Percentiles rank a stretch among this genome's conserved stretches.
phyloP scores from a whole-genome alignment of 2,113 vertebrate species.

The Australoheros scitulus region DNA sequence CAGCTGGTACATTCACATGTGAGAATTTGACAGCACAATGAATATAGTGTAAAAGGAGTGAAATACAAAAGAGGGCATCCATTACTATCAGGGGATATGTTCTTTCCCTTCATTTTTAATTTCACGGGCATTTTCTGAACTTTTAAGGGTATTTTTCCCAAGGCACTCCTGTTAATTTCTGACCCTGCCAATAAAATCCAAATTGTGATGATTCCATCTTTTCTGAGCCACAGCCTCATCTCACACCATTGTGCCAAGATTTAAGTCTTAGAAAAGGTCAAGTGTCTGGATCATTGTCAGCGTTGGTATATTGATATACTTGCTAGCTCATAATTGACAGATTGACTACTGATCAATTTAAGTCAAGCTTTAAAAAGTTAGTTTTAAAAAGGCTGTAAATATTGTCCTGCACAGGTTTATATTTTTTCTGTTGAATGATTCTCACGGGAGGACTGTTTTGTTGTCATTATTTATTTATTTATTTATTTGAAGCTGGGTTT shows the following conservation, averaged over 20 bases:
- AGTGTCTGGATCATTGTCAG: conserved; percentile 66
- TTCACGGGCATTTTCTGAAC: conserved; percentile 55
- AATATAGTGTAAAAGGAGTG: conserved; percentile 32
- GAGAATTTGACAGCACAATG: conserved; percentile 59
- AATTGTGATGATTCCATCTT: conserved; percentile 64
- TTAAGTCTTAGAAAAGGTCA: conserved; percentile 78
- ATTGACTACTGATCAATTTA: conserved; percentile 53
- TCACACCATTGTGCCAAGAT: conserved; percentile 53
- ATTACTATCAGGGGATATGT: conserved; percentile 24
- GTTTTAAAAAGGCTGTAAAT: neutral
- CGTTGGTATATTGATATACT: conserved; percentile 74
- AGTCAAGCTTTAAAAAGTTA: neutral
- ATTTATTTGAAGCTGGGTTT: neutral
- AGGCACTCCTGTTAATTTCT: conserved; percentile 49
- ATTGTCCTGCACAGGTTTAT: conserved; percentile 8
- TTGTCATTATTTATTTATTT: neutral
- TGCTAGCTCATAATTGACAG: conserved; percentile 65
- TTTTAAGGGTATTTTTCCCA: conserved; percentile 43
- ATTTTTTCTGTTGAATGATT: neutral
- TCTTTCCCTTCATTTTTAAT: conserved; percentile 43
- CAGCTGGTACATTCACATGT: conserved; percentile 37
- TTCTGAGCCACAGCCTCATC: conserved; percentile 28
- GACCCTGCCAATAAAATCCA: conserved; percentile 66
- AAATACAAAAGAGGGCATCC: conserved; percentile 41
- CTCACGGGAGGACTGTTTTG: neutral